These are phyloP conservation scores for Keiferia lycopersicella DNA, from an alignment of 2,888 invertebrate genomes.

Conservation along the genomic window DNA sequence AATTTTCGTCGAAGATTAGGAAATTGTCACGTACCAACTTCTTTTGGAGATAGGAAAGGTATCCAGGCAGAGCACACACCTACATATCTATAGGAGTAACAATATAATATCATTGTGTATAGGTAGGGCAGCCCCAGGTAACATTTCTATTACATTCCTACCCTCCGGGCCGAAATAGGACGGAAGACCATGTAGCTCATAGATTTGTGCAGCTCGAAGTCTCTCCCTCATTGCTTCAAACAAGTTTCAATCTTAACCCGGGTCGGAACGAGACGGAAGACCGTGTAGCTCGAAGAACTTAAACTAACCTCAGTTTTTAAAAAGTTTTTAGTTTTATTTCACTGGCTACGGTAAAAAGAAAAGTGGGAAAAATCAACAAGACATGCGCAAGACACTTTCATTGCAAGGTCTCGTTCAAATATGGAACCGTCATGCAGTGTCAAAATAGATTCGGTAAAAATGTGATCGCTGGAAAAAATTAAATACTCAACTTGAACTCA, in stretches of 20 bases:
- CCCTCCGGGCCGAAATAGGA: no score
- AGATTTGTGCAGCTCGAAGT: no score
- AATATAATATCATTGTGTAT: no score
- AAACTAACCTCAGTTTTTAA: not conserved
- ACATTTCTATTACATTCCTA: no score
- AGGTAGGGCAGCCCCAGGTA: no score
- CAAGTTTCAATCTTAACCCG: no score
- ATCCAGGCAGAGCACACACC: no score
- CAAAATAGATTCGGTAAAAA: slow-evolving; percentile 60
- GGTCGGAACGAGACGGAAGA: no score
- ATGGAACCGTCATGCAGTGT: slow-evolving; percentile 59
- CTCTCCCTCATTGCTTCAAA: no score
- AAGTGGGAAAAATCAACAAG: not conserved
- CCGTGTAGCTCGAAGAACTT: no score
- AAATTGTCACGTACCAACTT: slow-evolving; percentile 3
- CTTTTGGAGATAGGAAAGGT: not conserved
- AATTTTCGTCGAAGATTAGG: slow-evolving; percentile 6
- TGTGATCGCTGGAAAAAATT: slow-evolving; percentile 52
- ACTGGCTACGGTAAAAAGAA: slow-evolving; percentile 9
- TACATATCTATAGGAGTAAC: no score
- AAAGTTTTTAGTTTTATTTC: not conserved
- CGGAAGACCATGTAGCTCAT: no score
- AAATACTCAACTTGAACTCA: slow-evolving; percentile 28
- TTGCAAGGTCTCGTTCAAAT: slow-evolving; percentile 46
- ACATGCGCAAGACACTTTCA: not conserved